A percentile compares a stretch with the other conserved stretches of the same genome.
These are phyloP conservation scores for Equus quagga DNA, from an alignment of 2,113 vertebrate genomes.

Conservation along the genomic window DNA sequence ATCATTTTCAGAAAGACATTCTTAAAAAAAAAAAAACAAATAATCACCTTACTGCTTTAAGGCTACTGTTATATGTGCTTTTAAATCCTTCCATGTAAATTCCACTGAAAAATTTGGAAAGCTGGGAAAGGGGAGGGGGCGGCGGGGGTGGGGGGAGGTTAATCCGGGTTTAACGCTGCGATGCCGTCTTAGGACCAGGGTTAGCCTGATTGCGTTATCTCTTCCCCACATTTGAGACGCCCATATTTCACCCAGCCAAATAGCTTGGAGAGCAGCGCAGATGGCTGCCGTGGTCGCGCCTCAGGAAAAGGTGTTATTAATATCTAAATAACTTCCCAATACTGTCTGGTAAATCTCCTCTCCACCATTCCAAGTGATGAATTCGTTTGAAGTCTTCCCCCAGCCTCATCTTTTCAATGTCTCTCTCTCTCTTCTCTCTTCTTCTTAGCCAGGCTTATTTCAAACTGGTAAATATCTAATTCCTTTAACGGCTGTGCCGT, in stretches of 20 bases:
- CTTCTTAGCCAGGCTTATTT: conserved; percentile 93
- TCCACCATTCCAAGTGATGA: conserved; percentile 96
- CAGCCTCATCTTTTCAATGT: conserved; percentile 90
- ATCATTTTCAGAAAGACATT: conserved; percentile 79
- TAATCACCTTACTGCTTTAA: conserved; percentile 85
- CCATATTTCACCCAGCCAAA: conserved; percentile 99
- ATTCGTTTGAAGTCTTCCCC: conserved; percentile 99
- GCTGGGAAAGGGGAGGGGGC: conserved; percentile 85
- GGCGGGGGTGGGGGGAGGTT: conserved; percentile 92
- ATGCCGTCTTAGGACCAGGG: conserved; percentile 95
- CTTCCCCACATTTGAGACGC: conserved; percentile 98
- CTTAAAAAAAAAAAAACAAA: conserved; percentile 61
- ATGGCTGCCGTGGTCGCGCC: conserved; percentile 96
- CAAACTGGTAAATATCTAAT: conserved; percentile 95
- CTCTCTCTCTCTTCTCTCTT: conserved; percentile 74
- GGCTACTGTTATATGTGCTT: conserved; percentile 86
- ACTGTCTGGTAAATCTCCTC: conserved; percentile 97
- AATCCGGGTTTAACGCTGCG: conserved; percentile 99
- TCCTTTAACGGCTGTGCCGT: conserved; percentile 89
- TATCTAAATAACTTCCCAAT: conserved; percentile 99
- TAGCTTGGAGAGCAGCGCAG: conserved; percentile 96
- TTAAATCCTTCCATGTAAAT: conserved; percentile 92
- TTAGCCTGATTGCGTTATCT: conserved; percentile 98
- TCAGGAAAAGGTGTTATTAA: conserved; percentile 99
- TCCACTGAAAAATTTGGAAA: conserved; percentile 93